Conservation (phyloP, 2,888 invertebrate genomes). For the Pammene aurita region DNA sequence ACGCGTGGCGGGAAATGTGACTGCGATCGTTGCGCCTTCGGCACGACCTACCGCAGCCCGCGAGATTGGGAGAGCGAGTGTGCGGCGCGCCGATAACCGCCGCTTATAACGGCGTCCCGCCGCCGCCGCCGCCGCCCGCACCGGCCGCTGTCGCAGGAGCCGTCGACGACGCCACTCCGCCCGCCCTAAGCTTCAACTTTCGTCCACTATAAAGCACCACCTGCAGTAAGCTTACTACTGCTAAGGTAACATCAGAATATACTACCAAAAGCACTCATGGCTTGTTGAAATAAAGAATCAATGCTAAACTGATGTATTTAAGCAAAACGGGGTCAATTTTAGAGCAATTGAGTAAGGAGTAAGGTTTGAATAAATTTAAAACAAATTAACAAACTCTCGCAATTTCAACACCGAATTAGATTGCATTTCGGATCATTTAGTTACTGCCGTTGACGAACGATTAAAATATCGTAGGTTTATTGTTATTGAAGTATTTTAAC, state of each 20-base stretch:
- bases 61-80: conserved; percentile 75
- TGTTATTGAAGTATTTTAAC: no score
- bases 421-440: no score
- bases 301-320: no score
- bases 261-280: neutral
- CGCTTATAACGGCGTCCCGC: conserved; percentile 61
- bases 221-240: conserved; percentile 35
- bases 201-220: conserved; percentile 52
- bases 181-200: conserved; percentile 53
- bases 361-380: no score
- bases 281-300: no score
- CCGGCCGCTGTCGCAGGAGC: conserved; percentile 43
- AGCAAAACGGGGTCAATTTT: no score
- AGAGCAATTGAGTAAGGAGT: no score
- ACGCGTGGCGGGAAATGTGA: conserved; percentile 61
- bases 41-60: conserved; percentile 80
- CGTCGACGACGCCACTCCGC: conserved; percentile 56
- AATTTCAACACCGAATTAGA: no score
- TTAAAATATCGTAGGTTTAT: no score
- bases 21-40: conserved; percentile 79
- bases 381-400: no score
- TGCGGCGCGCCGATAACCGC: conserved; percentile 63
- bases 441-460: no score
- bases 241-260: neutral
- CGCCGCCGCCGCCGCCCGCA: conserved; percentile 30